phyloP scores from a whole-genome alignment of 2,113 vertebrate genomes.

The Romanogobio albipinnatus region DNA sequence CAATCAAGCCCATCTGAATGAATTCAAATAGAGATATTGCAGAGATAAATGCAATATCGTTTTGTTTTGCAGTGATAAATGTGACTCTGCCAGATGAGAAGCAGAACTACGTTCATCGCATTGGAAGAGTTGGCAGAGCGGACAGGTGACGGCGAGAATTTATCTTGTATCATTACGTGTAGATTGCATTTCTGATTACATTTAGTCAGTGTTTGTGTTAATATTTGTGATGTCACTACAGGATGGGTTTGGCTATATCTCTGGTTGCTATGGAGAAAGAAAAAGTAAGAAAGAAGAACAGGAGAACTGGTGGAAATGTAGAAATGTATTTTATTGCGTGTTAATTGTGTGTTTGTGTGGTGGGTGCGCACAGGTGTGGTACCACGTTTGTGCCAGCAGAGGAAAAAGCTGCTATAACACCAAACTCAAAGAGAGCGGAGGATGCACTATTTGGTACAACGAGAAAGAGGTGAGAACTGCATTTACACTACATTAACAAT shows the following conservation, averaged over 20 bases:
- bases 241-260: slow-evolving; percentile 97
- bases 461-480: slow-evolving; percentile 85
- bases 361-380: slow-evolving; percentile 87
- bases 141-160: slow-evolving; percentile 80
- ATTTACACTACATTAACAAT: neutral
- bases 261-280: slow-evolving; percentile 96
- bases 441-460: slow-evolving; percentile 99
- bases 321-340: neutral
- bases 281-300: slow-evolving; percentile 79
- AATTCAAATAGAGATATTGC: neutral
- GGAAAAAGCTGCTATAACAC: slow-evolving; percentile 95
- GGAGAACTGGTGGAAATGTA: neutral
- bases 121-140: slow-evolving; percentile 94
- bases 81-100: slow-evolving; percentile 98
- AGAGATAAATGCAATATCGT: neutral
- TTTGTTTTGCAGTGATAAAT: slow-evolving; percentile 85
- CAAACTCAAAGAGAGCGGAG: slow-evolving; percentile 92
- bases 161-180: neutral
- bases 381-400: slow-evolving; percentile 90
- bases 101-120: slow-evolving; percentile 97
- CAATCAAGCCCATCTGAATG: neutral
- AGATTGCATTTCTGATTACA: neutral
- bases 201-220: too few relatives aligned
- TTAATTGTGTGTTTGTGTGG: slow-evolving; percentile 17
- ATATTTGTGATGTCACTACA: slow-evolving; percentile 62